Evolutionary conservation across 1,140 invertebrate species (phyloP).

Genomic region (Ostrea edulis): DNA sequence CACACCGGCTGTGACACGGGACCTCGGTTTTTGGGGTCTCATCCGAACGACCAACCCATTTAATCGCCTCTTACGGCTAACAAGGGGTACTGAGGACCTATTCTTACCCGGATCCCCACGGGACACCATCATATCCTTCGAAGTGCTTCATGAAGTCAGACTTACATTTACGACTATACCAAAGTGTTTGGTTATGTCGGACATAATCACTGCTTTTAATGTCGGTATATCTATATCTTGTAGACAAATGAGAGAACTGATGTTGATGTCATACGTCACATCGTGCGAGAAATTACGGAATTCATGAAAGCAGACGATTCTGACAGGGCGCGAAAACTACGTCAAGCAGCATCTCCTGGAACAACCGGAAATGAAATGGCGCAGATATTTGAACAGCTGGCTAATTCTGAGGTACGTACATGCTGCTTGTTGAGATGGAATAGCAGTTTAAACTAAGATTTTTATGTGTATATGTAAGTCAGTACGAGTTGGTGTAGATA

Average conservation of each 20-base stretch:
- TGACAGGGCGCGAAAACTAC: conserved; percentile 20
- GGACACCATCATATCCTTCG: too few species aligned
- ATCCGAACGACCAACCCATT: too few species aligned
- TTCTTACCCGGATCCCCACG: too few species aligned
- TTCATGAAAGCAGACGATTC: conserved; percentile 11
- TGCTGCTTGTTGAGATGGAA: background rate
- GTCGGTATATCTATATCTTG: background rate
- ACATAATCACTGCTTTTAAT: too few species aligned
- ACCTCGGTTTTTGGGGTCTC: too few species aligned
- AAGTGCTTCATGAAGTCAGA: too few species aligned
- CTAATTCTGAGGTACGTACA: conserved; percentile 46
- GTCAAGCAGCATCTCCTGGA: background rate
- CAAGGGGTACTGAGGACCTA: too few species aligned
- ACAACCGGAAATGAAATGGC: conserved; percentile 48
- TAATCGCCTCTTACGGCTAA: too few species aligned
- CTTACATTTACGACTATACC: too few species aligned
- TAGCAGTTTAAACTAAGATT: background rate
- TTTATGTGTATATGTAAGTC: background rate
- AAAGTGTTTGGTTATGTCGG: too few species aligned
- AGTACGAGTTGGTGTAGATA: background rate
- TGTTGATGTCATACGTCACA: background rate
- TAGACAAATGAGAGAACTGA: background rate
- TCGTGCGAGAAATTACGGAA: background rate
- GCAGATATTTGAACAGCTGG: conserved; percentile 49
- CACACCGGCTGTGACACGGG: too few species aligned